These are phyloP conservation scores for Eledone cirrhosa DNA, from an alignment of 2,888 invertebrate genomes.

Conservation along the genomic window DNA sequence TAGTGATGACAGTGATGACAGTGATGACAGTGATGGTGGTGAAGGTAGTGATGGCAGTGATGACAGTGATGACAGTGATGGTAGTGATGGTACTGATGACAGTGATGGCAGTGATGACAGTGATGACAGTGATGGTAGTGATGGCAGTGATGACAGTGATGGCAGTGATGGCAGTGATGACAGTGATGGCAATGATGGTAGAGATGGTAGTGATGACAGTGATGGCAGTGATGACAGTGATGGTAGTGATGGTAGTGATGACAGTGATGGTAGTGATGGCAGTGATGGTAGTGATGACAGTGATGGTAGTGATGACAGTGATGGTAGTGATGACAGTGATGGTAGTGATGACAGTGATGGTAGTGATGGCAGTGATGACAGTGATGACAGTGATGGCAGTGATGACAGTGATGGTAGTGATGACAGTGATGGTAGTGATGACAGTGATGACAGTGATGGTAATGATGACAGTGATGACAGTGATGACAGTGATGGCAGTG, in stretches of 20 bases:
- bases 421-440: not conserved
- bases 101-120: not conserved
- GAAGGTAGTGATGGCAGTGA: not conserved
- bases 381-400: conserved; percentile 11
- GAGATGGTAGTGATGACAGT: too few relatives aligned
- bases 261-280: not conserved
- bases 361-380: not conserved
- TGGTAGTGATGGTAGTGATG: conserved; percentile 1
- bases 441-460: conserved; percentile 9
- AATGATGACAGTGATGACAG: conserved; percentile 30
- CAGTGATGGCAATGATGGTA: too few relatives aligned
- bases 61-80: conserved; percentile 7
- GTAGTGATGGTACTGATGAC: not conserved
- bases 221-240: conserved; percentile 15
- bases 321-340: not conserved
- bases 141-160: not conserved
- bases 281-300: conserved; percentile 18
- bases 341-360: conserved; percentile 1
- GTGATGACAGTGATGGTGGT: not conserved
- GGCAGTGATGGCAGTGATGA: not conserved
- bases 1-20: not conserved
- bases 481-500: conserved; percentile 28
- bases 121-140: conserved; percentile 8
- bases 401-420: not conserved
- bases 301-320: not conserved